Evolutionary conservation across 2,113 vertebrate species (phyloP), one percentile per base, ranked within the genome.

Genomic region (Theristicus caerulescens): DNA sequence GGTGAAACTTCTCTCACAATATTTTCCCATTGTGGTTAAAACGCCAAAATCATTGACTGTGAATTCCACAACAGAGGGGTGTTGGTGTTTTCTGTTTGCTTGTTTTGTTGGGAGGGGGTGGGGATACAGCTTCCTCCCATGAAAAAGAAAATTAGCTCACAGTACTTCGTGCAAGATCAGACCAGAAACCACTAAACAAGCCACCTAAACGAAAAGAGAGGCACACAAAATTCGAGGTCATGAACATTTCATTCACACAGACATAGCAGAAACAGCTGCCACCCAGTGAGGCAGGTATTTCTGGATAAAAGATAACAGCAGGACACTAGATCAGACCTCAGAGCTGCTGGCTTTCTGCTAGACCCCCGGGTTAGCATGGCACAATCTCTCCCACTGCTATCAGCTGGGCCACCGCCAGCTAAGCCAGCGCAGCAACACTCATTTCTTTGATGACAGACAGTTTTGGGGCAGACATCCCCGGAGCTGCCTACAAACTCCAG

Each of bases 371-470:
- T 36, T 29, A 13, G 10, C 2, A 3, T 4, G 16, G 42, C 27
- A 57, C 25, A n/a, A 9, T 1, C 17, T n/a, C 54, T 8, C 11
- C 54, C 59, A 4, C 29, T 16, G 8, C 9, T 7, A 4, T 3
- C 24, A 34, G 46, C 52, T 13, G 3, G 24, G n/a, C 25, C 40
- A 31, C 26, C 3, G 2, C 47, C 27, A 10, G 38, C 52, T 66
- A 32, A 34, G 12, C 5, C 38, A 10, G 32, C 1, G 10, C 11
- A 1, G 27, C n/a, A 11, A 18, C 25, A 14, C 29, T 9, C 40
- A 7, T 16, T 32, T 22, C 36, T 32, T 7, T 7, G 52, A 40
- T 1, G 7, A 10, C 44, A 47, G 44, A 3, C 47, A 5, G 17
- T 25, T 61, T 12, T 12, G 24, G 29, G 40, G 25, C 66, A 62